Evolutionary conservation across 2,888 invertebrate genomes (phyloP).

Genomic region (Pristionchus mayeri): DNA sequence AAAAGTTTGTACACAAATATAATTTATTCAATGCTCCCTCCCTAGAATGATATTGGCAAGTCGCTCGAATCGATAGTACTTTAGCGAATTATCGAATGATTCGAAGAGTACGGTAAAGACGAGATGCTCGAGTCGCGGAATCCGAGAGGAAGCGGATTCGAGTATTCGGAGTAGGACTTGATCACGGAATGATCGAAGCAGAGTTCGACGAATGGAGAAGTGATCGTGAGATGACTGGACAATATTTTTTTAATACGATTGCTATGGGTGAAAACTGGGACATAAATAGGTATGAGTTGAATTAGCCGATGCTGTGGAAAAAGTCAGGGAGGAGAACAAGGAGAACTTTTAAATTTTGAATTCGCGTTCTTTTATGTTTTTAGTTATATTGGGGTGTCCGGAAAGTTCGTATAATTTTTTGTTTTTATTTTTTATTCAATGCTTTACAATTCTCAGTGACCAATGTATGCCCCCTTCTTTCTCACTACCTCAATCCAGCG

Average conservation of each 20-base stretch:
- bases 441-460: too few species aligned
- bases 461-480: too few species aligned
- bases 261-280: background rate
- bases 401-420: too few species aligned
- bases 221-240: background rate
- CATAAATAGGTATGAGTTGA: background rate
- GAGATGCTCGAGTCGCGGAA: slow-evolving; percentile 37
- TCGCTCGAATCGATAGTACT: background rate
- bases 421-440: too few species aligned
- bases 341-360: too few species aligned
- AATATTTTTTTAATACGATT: too few species aligned
- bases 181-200: slow-evolving; percentile 41
- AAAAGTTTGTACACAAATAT: background rate
- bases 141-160: background rate
- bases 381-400: too few species aligned
- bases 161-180: background rate
- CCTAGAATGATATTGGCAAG: background rate
- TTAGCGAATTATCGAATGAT: background rate
- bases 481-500: too few species aligned
- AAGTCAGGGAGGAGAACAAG: too few species aligned
- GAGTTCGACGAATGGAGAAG: slow-evolving; percentile 23
- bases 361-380: too few species aligned
- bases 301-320: too few species aligned
- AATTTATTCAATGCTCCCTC: background rate
- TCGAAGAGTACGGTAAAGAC: slow-evolving; percentile 5